Evolutionary conservation across 2,888 invertebrate species (phyloP), one percentile per base, ranked within the genome.

Genomic region (Muschampia plurimacula): DNA sequence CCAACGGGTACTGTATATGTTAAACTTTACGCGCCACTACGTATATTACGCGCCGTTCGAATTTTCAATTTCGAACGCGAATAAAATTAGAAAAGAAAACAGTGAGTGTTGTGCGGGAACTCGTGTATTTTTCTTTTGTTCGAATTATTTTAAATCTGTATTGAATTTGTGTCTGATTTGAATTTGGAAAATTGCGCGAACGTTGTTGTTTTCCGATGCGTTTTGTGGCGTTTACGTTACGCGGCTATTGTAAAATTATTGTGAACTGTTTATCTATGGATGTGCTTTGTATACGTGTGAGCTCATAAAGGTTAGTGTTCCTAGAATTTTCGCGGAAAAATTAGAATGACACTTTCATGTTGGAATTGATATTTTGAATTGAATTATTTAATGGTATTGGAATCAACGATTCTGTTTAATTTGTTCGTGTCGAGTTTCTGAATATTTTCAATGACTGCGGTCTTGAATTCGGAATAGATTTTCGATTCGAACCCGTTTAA

Each of bases 21-120:
- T 74, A 67, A 60, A 72, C 68, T 77, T 81, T 80, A 76, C 79
- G 79, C 67, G 67, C 39, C 64, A 70, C 63, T 73, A 74, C 63
- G 68, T 57, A 57, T 65, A 67, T 73, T 76, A 76, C 80, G 81
- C 86, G 86, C 80, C 84, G 80, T 84, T 77, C 78, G 76, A 82
- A 84, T 84, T 84, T 83, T 75, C 74, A 86, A 87, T 83, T 83
- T 81, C 84, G 87, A 86, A 86, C 82, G 80, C 82, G 80, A 65
- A 68, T 65, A 59, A 57, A 70, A 55, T 71, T 70, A 10, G 32
- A 71, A 71, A 71, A 66, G 52, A 71, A 71, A n/a, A n/a, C 49
- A 71, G 70, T 70, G 70, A 65, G 65, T 70, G 70, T 9, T 28
- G 70, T 65, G 65, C 52, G 32, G 32, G 22, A 69, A 70, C 70